Percentiles rank a stretch among this genome's conserved stretches.
Conservation (phyloP, 2,113 vertebrate species). For the Choloepus hoffmanni region DNA sequence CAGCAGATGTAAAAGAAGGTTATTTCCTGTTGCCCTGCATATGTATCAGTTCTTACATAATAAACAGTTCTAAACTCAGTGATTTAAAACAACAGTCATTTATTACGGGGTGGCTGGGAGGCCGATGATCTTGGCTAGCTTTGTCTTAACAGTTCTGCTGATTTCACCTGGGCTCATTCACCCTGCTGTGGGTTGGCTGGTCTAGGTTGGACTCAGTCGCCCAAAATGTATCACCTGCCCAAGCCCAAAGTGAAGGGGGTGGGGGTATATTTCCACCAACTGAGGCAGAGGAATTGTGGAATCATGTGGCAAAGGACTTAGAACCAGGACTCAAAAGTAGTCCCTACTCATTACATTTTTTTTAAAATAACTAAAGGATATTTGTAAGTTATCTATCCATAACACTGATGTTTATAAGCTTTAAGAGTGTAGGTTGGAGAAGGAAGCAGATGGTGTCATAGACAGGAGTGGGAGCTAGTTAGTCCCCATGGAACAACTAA, state of each 20-base stretch:
- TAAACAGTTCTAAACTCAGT: background rate
- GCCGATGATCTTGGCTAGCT: background rate
- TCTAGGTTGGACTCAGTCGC: background rate
- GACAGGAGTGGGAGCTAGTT: too few relatives aligned
- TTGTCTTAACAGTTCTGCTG: background rate
- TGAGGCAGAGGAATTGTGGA: too few relatives aligned
- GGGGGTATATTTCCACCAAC: background rate
- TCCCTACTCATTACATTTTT: background rate
- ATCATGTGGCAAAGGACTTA: background rate
- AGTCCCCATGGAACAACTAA: too few relatives aligned
- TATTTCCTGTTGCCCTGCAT: background rate
- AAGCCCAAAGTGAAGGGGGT: background rate
- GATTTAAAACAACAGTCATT: background rate
- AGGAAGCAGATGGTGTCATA: too few relatives aligned
- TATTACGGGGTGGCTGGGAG: background rate
- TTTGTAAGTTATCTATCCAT: conserved; percentile 7
- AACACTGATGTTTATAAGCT: conserved; percentile 20
- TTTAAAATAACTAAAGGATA: background rate
- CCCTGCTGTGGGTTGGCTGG: background rate
- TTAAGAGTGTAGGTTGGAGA: background rate
- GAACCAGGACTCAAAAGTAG: conserved; percentile 1
- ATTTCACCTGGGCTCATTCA: background rate
- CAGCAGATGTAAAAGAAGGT: background rate
- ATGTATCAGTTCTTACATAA: conserved; percentile 5
- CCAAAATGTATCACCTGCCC: background rate